Base-by-base conservation (phyloP, 2,888 invertebrate species). In the Temnothorax rugatulus region DNA sequence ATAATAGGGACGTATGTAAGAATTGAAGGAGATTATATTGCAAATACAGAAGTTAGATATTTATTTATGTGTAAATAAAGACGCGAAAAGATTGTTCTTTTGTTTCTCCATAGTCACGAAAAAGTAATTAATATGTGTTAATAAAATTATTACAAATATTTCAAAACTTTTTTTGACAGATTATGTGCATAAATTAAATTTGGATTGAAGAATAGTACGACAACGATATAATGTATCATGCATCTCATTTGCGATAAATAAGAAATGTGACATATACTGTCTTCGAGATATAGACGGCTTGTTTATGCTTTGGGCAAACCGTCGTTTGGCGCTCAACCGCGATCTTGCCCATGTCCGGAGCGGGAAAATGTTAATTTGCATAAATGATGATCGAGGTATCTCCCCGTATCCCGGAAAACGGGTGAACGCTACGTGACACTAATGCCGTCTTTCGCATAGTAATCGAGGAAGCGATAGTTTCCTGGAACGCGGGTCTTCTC, bases 401-500 rank as follows among this genome's bases (percentile, higher is more conserved):
- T 68, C 29, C 66, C 57, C 68, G 54, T 68, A 68, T 77, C 44
- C 77, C 57, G 77, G 77, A 77, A 77, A 77, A 77, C 77, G 57
- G 18, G 77, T 41, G 77, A 68, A 68, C 11, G 44, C 68, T 44
- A 68, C 66, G 77, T 68, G 77, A 77, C 77, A 77, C 57, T 77
- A 68, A 77, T 77, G 57, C 29, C 44, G 77, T 68, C 77, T 77
- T 68, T 77, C 77, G 68, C 77, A 77, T 73, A 74, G 74, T 61
- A 81, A 73, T 73, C 50, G 81, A 81, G 73, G 81, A 81, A 81
- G 81, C 61, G 57, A 68, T 68, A 77, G 68, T 77, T 68, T 77
- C 77, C 68, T 57, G 68, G 68, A 77, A 77, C 77, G 77, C 68
- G 29, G 8, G 68, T 68, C 68, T 77, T 77, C 77, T 87, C 86